Evolutionary conservation across 2,113 vertebrate genomes (phyloP).

Genomic region (Alligator sinensis): DNA sequence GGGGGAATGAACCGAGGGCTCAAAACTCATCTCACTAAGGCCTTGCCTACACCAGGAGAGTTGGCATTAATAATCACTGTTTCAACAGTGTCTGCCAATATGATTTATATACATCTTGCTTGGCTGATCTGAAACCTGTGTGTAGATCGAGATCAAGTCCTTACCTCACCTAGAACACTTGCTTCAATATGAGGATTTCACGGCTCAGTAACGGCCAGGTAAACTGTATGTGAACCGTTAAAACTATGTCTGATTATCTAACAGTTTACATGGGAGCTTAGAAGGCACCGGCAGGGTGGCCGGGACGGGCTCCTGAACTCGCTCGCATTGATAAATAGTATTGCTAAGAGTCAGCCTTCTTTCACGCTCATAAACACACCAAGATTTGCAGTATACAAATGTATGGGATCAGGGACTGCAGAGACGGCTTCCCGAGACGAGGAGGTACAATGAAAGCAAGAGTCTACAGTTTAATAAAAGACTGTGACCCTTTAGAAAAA

Average conservation of each 20-base stretch:
- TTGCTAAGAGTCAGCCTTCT: neutral
- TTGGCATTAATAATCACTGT: neutral
- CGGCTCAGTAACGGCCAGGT: neutral
- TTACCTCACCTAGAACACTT: neutral
- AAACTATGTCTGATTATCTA: neutral
- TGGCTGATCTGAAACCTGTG: neutral
- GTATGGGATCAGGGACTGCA: neutral
- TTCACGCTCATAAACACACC: neutral
- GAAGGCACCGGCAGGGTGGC: neutral
- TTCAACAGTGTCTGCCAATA: neutral
- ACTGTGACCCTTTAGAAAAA: neutral
- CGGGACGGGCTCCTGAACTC: rapidly evolving
- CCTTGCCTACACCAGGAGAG: neutral
- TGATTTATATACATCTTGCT: neutral
- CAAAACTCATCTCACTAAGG: neutral
- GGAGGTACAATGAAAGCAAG: neutral
- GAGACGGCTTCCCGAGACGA: constrained; percentile 3
- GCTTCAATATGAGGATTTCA: neutral
- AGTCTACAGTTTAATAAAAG: neutral
- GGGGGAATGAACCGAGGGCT: neutral
- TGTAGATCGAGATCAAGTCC: neutral
- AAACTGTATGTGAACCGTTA: neutral
- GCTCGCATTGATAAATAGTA: neutral
- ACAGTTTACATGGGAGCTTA: neutral
- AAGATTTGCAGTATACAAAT: neutral